Evolutionary conservation across 2,888 invertebrate species (phyloP).

Genomic region (Thumatha senex): DNA sequence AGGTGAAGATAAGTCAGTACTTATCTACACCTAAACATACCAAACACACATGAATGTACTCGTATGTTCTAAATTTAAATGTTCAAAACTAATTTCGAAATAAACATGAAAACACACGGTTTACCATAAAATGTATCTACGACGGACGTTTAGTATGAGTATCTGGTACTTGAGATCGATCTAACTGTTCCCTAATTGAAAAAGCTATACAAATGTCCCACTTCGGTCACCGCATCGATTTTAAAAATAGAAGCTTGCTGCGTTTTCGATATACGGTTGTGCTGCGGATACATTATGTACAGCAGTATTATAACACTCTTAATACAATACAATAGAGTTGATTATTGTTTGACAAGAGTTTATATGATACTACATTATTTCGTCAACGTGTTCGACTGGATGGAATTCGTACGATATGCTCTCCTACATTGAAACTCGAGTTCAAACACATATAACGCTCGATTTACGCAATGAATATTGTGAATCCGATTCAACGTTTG

Average conservation of each 20-base stretch:
- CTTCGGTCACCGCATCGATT: constrained; percentile 80
- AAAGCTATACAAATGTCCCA: constrained; percentile 72
- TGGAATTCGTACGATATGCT: constrained; percentile 73
- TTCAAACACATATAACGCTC: constrained; percentile 72
- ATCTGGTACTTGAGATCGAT: constrained; percentile 22
- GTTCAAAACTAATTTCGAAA: not conserved
- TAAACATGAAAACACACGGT: not conserved
- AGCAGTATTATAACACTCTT: constrained; percentile 33
- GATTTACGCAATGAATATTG: constrained; percentile 61
- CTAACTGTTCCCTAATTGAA: constrained; percentile 69
- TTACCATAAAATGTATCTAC: constrained; percentile 15
- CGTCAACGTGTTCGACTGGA: constrained; percentile 51
- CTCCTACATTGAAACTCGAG: constrained; percentile 69
- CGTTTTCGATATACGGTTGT: constrained; percentile 70
- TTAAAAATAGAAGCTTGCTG: constrained; percentile 80
- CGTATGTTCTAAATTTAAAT: no score
- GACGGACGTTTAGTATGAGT: constrained; percentile 14
- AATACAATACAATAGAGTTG: constrained; percentile 40
- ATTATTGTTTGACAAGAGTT: constrained; percentile 41
- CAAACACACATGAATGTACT: no score
- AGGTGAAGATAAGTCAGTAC: no score
- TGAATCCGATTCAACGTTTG: constrained; percentile 49
- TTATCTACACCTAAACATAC: no score
- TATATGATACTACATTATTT: constrained; percentile 46
- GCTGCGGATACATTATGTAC: constrained; percentile 52